Evolutionary conservation across 2,888 invertebrate genomes (phyloP).

Genomic region (Tipula lateralis): DNA sequence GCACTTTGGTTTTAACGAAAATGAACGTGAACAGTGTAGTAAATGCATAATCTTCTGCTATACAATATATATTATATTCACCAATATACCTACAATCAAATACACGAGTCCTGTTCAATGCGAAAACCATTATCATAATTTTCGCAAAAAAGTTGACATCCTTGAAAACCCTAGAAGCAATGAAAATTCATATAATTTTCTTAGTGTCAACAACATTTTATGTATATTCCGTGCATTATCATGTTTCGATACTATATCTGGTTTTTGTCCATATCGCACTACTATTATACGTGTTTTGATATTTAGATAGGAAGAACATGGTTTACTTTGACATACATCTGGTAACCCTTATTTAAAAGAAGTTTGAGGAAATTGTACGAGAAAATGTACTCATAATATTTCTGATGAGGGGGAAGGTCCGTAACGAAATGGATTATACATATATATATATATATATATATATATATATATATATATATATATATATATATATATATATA

Average conservation of each 20-base stretch:
- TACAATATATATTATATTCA: too few relatives aligned
- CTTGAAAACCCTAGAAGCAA: background rate
- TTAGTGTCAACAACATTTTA: constrained; percentile 27
- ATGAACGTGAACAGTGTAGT: too few relatives aligned
- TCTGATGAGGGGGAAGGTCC: background rate
- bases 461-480: background rate
- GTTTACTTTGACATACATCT: constrained; percentile 11
- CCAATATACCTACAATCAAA: background rate
- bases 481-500: background rate
- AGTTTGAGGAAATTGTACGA: background rate
- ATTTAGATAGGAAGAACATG: background rate
- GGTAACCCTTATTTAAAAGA: constrained; percentile 14
- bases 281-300: background rate
- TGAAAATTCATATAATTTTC: constrained; percentile 16
- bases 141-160: background rate
- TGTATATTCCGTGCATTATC: constrained; percentile 3
- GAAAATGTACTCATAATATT: background rate
- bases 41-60: too few relatives aligned
- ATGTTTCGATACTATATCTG: constrained; percentile 20
- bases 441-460: background rate
- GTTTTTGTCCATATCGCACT: background rate
- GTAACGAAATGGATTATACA: background rate
- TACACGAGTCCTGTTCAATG: background rate
- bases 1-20: background rate
- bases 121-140: background rate